Conservation (phyloP, 2,797 vertebrate genomes). For the Anguilla marmorata region DNA sequence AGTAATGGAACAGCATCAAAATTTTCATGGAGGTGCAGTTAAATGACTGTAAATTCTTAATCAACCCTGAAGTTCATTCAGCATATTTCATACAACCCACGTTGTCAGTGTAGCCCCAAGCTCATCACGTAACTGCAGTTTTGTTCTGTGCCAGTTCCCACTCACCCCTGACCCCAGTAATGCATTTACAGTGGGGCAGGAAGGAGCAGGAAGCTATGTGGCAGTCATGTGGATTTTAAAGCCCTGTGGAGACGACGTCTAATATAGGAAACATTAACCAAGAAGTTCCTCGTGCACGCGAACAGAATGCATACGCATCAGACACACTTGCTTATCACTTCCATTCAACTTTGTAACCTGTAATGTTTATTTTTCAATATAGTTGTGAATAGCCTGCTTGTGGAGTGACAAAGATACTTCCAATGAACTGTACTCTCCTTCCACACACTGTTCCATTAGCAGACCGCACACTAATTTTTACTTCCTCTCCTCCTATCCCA, state of each 20-base stretch:
- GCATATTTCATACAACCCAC: background rate
- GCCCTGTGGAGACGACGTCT: no score
- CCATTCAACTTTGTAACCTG: background rate
- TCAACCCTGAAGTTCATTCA: background rate
- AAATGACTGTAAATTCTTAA: background rate
- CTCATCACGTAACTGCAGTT: background rate
- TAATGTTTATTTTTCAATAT: background rate
- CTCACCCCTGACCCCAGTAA: background rate
- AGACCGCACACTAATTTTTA: background rate
- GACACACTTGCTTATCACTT: background rate
- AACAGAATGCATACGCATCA: no score
- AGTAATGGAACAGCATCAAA: no score
- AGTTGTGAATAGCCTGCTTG: background rate
- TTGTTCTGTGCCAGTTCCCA: background rate
- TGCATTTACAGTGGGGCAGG: background rate
- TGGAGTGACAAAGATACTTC: background rate
- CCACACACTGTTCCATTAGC: constrained; percentile 4
- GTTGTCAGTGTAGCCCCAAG: background rate
- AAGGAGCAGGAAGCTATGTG: no score
- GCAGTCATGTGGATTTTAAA: no score
- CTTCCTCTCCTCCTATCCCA: background rate
- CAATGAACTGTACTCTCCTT: background rate
- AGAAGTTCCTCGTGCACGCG: no score
- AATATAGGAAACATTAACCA: no score
- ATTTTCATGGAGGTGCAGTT: background rate